Conservation (phyloP, 2,888 invertebrate species). For the Synanthedon tipuliformis region DNA sequence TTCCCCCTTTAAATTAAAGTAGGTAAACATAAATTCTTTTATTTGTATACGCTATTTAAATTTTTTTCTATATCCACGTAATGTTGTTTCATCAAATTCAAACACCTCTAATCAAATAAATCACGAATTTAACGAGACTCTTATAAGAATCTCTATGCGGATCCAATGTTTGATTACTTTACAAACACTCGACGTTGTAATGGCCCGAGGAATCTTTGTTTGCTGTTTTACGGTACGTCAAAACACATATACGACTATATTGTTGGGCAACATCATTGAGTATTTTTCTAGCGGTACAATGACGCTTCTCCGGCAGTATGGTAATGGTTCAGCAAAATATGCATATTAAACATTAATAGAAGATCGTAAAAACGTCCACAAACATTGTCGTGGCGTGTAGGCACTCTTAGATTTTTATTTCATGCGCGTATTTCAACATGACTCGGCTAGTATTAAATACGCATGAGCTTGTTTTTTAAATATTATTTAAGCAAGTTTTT, state of each 20-base stretch:
- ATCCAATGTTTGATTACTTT: constrained; percentile 51
- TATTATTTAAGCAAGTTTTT: constrained; percentile 7
- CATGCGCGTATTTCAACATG: constrained; percentile 25
- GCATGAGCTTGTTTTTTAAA: constrained; percentile 18
- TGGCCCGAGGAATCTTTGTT: constrained; percentile 52
- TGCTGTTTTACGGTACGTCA: constrained; percentile 46
- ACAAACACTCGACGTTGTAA: constrained; percentile 58
- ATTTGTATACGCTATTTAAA: too few species aligned
- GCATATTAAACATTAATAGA: constrained; percentile 43
- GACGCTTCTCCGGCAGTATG: constrained; percentile 36
- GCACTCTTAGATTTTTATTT: constrained; percentile 15
- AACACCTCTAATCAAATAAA: constrained; percentile 53
- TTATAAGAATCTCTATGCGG: constrained; percentile 51
- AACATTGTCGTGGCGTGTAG: constrained; percentile 17
- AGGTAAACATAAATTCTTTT: too few species aligned
- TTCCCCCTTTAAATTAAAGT: too few species aligned
- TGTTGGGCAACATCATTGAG: constrained; percentile 36
- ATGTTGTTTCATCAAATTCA: constrained; percentile 34
- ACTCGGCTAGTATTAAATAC: constrained; percentile 18
- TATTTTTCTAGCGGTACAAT: constrained; percentile 50
- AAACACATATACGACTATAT: constrained; percentile 28
- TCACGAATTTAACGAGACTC: constrained; percentile 53
- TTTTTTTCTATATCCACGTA: neutral
- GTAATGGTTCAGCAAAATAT: constrained; percentile 46
- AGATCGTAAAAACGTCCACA: constrained; percentile 26